Evolutionary conservation across 2,888 invertebrate genomes (phyloP).

Genomic region (Pterostichus madidus): DNA sequence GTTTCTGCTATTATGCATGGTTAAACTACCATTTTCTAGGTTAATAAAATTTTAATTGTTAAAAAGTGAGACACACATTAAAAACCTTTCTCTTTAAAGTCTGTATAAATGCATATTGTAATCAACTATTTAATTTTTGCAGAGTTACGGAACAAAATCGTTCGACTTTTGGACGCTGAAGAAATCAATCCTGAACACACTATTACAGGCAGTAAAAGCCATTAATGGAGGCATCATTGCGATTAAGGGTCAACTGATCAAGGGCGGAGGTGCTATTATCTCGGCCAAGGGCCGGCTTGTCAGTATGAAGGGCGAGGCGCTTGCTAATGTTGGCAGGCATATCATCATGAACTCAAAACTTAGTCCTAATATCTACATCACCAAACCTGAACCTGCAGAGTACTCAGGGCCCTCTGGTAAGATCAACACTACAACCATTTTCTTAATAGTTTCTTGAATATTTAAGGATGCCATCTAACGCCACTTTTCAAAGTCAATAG

Average conservation of each 20-base stretch:
- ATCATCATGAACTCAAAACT: slow-evolving; percentile 88
- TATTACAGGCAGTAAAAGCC: slow-evolving; percentile 93
- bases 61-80: slow-evolving; percentile 24
- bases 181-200: slow-evolving; percentile 89
- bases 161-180: slow-evolving; percentile 84
- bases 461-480: too few relatives aligned
- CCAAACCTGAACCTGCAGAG: background rate
- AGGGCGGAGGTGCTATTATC: slow-evolving; percentile 87
- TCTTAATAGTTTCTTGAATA: too few relatives aligned
- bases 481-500: too few relatives aligned
- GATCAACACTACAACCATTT: background rate
- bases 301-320: slow-evolving; percentile 88
- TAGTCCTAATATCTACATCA: slow-evolving; percentile 75
- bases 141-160: slow-evolving; percentile 72
- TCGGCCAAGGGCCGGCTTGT: slow-evolving; percentile 84
- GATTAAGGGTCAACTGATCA: slow-evolving; percentile 91
- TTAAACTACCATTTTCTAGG: slow-evolving; percentile 53
- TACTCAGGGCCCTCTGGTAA: slow-evolving; percentile 60
- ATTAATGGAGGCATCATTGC: slow-evolving; percentile 93
- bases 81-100: slow-evolving; percentile 27
- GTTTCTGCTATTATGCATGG: slow-evolving; percentile 18
- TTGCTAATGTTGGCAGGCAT: slow-evolving; percentile 88
- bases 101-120: background rate
- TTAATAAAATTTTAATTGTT: slow-evolving; percentile 64
- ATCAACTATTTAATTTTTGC: slow-evolving; percentile 18